Evolutionary conservation across 2,888 invertebrate species (phyloP).

Genomic region (Cataglyphis rosenhaueri): DNA sequence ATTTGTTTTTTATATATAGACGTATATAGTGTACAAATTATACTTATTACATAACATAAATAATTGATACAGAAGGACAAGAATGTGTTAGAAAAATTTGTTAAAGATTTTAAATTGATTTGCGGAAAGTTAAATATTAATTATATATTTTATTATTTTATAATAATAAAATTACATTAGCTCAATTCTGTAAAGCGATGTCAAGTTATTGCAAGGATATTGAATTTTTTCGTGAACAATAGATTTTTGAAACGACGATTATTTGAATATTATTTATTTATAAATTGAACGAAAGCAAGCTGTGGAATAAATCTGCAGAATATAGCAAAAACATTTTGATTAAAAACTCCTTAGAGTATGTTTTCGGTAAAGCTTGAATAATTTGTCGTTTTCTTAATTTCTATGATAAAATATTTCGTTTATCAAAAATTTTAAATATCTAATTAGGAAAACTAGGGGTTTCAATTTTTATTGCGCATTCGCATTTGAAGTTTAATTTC

Average conservation of each 20-base stretch:
- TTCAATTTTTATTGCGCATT: background rate
- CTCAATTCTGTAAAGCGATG: background rate
- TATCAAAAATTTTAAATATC: constrained; percentile 3
- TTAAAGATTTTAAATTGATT: background rate
- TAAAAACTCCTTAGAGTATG: background rate
- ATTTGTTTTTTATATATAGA: background rate
- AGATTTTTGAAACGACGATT: constrained; percentile 12
- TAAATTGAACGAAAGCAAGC: background rate
- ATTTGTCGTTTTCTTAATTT: constrained; percentile 13
- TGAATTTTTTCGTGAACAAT: background rate
- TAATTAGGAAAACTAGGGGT: background rate
- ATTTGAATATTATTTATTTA: background rate
- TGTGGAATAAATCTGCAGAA: background rate
- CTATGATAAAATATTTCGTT: background rate
- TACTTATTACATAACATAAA: background rate
- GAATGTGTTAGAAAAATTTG: background rate
- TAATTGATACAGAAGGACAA: background rate
- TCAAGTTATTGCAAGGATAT: background rate
- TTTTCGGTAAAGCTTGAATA: background rate
- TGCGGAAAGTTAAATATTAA: background rate
- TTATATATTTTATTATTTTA: background rate
- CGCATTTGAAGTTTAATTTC: constrained; percentile 9
- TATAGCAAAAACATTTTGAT: background rate
- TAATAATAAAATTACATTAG: background rate
- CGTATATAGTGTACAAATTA: background rate